A percentile compares a stretch with the other conserved stretches of the same genome.
Evolutionary conservation across 64 coral and sea anemone species (phyloP).

Genomic region (Montipora sp.): DNA sequence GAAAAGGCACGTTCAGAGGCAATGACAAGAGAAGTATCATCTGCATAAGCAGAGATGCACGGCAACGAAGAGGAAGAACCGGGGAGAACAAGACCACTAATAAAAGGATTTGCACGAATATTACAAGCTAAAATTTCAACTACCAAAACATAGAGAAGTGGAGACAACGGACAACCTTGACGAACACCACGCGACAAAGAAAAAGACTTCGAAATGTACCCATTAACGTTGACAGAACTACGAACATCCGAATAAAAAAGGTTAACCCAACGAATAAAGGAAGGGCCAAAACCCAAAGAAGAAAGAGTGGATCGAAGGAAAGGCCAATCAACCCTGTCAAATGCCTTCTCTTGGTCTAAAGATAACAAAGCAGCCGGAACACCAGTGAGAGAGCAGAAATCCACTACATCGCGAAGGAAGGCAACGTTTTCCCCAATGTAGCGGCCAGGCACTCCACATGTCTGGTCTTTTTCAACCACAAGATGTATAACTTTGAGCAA

Average conservation of each 20-base stretch:
- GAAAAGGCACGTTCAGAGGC: background rate
- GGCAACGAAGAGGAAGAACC: background rate
- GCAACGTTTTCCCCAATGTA: too few relatives aligned
- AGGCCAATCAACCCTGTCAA: too few relatives aligned
- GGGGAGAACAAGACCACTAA: background rate
- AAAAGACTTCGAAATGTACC: background rate
- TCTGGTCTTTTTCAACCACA: too few relatives aligned
- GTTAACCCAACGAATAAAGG: constrained; percentile 5
- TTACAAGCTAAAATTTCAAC: background rate
- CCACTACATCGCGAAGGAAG: too few relatives aligned
- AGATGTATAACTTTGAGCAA: too few relatives aligned
- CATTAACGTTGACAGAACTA: background rate
- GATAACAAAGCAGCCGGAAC: too few relatives aligned
- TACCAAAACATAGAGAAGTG: background rate
- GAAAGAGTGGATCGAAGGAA: background rate
- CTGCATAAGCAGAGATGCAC: constrained; percentile 19
- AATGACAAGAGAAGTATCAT: constrained; percentile 42
- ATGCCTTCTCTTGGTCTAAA: too few relatives aligned
- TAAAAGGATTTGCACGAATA: background rate
- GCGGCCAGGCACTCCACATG: too few relatives aligned
- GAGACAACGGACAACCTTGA: constrained; percentile 19
- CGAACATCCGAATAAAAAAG: background rate
- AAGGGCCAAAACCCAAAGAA: constrained; percentile 50
- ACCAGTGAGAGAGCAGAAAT: too few relatives aligned
- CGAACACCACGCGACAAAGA: background rate